phyloP scores from a whole-genome alignment of 2,888 invertebrate genomes.

The Acrobasis repandana region DNA sequence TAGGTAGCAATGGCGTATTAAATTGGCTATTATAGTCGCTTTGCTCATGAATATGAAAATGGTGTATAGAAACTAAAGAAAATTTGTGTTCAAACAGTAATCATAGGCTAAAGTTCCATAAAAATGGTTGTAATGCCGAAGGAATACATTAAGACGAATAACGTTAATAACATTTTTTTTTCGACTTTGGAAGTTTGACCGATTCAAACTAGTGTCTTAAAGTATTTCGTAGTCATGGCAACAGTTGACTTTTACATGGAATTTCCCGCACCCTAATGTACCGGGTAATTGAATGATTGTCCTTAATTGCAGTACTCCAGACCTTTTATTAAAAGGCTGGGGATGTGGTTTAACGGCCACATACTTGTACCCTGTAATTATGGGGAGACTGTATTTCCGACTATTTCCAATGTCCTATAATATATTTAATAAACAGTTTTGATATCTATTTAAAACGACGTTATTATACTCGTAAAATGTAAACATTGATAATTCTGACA shows the following conservation, averaged over 20 bases:
- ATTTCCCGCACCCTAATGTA: conserved; percentile 42
- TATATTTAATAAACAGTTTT: not conserved
- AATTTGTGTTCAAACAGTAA: conserved; percentile 10
- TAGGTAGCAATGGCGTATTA: not conserved
- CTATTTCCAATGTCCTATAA: not conserved
- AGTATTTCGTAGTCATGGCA: conserved; percentile 40
- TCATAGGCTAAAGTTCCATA: not conserved
- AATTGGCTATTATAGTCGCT: conserved; percentile 2
- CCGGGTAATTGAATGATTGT: conserved; percentile 66
- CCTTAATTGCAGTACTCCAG: conserved; percentile 55
- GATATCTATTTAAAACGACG: conserved; percentile 7
- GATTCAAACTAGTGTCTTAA: not conserved
- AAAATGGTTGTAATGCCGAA: not conserved
- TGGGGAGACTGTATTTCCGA: not conserved
- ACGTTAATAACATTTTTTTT: not conserved
- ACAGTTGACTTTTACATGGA: conserved; percentile 32
- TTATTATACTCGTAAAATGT: conserved; percentile 10
- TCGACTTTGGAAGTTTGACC: not conserved
- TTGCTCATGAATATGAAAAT: conserved; percentile 14
- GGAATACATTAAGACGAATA: not conserved
- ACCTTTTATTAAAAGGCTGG: conserved; percentile 52
- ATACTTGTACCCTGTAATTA: conserved; percentile 26
- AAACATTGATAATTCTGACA: conserved; percentile 9
- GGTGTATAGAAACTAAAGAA: not conserved
- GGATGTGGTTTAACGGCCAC: conserved; percentile 61